Evolutionary conservation across 2,888 invertebrate genomes (phyloP), one percentile per base, ranked within the genome.

Genomic region (Congeria kusceri): DNA sequence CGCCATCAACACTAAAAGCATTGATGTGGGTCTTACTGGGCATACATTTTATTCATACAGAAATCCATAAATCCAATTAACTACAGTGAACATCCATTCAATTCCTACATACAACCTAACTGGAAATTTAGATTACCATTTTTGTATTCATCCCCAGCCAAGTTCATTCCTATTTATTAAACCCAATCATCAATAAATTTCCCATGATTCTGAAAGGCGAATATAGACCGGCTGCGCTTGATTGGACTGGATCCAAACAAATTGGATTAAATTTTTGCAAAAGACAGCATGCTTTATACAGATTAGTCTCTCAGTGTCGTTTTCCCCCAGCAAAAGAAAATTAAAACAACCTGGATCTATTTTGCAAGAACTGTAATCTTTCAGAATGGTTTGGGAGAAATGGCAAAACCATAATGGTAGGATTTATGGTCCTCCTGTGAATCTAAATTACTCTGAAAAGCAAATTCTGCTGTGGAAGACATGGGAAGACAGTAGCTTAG

Each of bases 231-330:
- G 53, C 3, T 23, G 56, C n/a, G 58, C 23, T 27, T 27, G 28
- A 58, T 58, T 58, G 20, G 28, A 58, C n/a, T 27, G n/a, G 27
- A 58, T 58, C n/a, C 58, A 58, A 28, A 32, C 39, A 69, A 69
- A 69, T 69, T 69, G 68, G 68, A 69, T 61, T 69, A 69, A 61
- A 59, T 56, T 59, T 44, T 25, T 23, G 20, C 23, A 20, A 61
- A 61, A 23, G 58, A 29, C 20, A 11, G 44, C 4, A 46, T 20
- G 27, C 39, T 53, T 63, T 46, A 46, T 67, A 57, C 44, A 67
- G 58, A 67, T 67, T 67, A 67, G 57, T 58, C 67, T 58, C 39
- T 9, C 1, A 39, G 15, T 15, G 11, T 9, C 13, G 39, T 39
- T 39, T 39, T 39, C 13, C 39, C 15, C 13, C 39, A 39, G 39